Conservation (phyloP, 2,113 vertebrate species). For the Sprattus sprattus region DNA sequence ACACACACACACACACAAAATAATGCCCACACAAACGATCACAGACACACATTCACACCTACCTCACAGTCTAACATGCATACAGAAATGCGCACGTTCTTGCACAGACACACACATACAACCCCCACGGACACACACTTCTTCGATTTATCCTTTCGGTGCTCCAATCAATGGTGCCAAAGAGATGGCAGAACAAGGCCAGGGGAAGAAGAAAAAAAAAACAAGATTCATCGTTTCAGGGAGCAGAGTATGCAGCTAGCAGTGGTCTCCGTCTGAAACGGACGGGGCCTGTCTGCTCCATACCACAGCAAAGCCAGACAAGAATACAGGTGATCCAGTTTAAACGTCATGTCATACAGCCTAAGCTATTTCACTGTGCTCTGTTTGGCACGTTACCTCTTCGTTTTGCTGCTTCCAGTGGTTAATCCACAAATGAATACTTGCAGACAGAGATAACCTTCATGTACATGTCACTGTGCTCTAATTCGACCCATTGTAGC, state of each 20-base stretch:
- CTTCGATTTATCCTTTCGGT: background rate
- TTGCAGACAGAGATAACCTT: no score
- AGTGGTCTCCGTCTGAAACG: no score
- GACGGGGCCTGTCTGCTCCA: no score
- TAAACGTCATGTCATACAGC: no score
- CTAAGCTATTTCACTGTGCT: no score
- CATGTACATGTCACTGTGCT: no score
- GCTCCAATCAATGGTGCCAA: background rate
- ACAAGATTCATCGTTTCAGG: background rate
- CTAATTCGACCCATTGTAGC: no score
- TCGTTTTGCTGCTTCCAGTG: no score
- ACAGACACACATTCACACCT: background rate
- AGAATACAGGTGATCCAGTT: no score
- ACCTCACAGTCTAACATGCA: background rate
- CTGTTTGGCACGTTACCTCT: no score
- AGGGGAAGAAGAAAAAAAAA: background rate
- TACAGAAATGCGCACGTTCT: background rate
- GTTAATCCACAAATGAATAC: no score
- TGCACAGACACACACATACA: background rate
- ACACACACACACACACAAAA: background rate
- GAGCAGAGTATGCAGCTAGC: background rate
- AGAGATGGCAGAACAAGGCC: background rate
- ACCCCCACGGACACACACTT: background rate
- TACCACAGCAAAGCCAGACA: no score
- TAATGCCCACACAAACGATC: background rate